phyloP scores from a whole-genome alignment of 2,113 vertebrate species.

The Nothoprocta perdicaria region DNA sequence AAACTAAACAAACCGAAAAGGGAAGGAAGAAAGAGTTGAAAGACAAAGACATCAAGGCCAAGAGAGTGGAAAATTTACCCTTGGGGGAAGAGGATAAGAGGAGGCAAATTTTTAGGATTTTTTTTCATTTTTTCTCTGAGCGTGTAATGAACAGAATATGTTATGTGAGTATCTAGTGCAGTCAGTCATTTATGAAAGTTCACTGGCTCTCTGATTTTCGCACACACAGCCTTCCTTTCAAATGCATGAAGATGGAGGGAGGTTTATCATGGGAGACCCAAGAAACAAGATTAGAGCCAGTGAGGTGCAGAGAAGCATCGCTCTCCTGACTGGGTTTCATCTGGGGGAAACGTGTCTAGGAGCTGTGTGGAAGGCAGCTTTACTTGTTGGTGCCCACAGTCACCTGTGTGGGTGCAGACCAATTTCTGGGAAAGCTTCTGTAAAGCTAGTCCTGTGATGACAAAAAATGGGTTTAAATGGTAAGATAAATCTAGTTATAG shows the following conservation, averaged over 20 bases:
- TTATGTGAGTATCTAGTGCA: not conserved
- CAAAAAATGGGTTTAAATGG: not conserved
- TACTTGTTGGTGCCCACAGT: not conserved
- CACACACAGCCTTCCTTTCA: not conserved
- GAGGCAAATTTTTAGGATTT: not conserved
- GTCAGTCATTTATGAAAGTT: not conserved
- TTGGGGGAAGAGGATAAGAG: too few species aligned
- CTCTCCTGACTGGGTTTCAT: not conserved
- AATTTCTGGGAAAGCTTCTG: not conserved
- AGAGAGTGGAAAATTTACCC: not conserved
- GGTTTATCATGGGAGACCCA: not conserved
- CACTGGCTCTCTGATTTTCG: not conserved
- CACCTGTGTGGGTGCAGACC: not conserved
- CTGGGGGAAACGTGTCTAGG: not conserved
- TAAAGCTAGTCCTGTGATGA: not conserved
- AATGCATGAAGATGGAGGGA: not conserved
- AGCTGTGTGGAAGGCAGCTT: not conserved
- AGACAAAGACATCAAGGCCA: not conserved
- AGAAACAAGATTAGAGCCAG: not conserved
- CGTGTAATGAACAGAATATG: accelerated
- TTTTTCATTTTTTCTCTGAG: not conserved
- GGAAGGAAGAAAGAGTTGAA: not conserved
- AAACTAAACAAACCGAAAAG: not conserved
- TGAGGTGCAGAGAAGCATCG: not conserved
- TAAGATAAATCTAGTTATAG: not conserved